phyloP scores from a whole-genome alignment of 2,797 vertebrate species.

The Spinus olivaceus region DNA sequence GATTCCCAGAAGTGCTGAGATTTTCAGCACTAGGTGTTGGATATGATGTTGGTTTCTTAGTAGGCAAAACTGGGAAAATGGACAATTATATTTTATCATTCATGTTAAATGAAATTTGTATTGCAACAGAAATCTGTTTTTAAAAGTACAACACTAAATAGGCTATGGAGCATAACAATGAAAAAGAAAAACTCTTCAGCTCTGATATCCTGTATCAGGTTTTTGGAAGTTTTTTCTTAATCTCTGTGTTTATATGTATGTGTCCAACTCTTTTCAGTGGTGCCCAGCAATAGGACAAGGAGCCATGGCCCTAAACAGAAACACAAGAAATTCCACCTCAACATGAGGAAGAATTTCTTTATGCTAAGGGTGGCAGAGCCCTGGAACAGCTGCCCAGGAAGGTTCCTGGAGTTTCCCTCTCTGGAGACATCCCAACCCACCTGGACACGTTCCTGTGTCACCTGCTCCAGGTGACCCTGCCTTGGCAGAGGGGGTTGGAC shows the following conservation, averaged over 20 bases:
- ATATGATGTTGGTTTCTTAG: background rate
- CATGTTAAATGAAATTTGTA: background rate
- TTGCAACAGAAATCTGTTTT: background rate
- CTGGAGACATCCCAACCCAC: background rate
- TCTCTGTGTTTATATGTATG: background rate
- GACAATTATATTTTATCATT: background rate
- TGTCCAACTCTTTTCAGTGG: background rate
- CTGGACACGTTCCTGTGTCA: background rate
- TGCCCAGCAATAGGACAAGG: background rate
- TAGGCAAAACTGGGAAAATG: background rate
- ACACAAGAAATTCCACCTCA: background rate
- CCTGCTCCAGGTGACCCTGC: background rate
- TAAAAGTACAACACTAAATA: background rate
- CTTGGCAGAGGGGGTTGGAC: background rate
- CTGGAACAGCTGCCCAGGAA: background rate
- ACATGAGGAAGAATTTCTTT: background rate
- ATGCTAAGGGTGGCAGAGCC: background rate
- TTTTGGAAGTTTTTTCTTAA: rapidly evolving
- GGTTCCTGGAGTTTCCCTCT: background rate
- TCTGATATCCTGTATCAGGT: background rate
- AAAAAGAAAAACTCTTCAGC: background rate
- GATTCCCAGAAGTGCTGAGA: background rate
- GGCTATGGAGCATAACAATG: background rate
- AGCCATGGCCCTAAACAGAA: background rate
- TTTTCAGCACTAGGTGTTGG: background rate